Conservation (phyloP, 1,140 invertebrate genomes). For the Drosophila ironensis region DNA sequence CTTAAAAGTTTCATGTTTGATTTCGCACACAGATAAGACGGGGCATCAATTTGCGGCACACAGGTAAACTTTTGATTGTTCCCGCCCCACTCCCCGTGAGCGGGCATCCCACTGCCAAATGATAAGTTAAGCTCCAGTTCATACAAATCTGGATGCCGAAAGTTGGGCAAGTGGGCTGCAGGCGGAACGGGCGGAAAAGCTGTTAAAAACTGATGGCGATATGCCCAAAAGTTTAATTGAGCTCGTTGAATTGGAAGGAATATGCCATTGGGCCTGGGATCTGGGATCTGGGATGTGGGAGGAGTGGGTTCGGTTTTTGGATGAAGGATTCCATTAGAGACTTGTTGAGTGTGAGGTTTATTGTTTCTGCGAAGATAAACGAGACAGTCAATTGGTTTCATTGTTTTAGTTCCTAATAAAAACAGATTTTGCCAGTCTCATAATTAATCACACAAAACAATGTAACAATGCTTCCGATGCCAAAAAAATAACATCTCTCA, state of each 20-base stretch:
- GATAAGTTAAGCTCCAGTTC: conserved; percentile 62
- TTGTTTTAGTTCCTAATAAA: no score
- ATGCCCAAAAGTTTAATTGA: conserved; percentile 46
- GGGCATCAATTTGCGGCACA: conserved; percentile 65
- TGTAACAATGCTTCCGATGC: not conserved
- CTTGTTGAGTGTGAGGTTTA: not conserved
- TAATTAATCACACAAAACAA: no score
- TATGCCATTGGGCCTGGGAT: conserved; percentile 1
- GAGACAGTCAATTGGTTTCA: not conserved
- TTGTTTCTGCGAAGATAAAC: not conserved
- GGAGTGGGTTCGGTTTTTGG: not conserved
- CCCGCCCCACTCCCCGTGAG: conserved; percentile 7
- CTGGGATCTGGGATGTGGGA: not conserved
- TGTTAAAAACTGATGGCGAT: conserved; percentile 48
- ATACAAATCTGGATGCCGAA: conserved; percentile 23
- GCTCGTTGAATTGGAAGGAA: conserved; percentile 42
- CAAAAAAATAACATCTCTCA: not conserved
- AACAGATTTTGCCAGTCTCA: no score
- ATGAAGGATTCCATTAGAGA: not conserved
- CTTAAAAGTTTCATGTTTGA: conserved; percentile 77
- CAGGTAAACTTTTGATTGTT: conserved; percentile 78
- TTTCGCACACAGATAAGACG: conserved; percentile 69
- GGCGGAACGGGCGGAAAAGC: conserved; percentile 6
- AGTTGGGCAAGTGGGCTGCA: conserved; percentile 22
- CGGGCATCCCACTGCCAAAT: conserved; percentile 19